Evolutionary conservation across 2,797 vertebrate genomes (phyloP).

Genomic region (Artibeus lituratus): DNA sequence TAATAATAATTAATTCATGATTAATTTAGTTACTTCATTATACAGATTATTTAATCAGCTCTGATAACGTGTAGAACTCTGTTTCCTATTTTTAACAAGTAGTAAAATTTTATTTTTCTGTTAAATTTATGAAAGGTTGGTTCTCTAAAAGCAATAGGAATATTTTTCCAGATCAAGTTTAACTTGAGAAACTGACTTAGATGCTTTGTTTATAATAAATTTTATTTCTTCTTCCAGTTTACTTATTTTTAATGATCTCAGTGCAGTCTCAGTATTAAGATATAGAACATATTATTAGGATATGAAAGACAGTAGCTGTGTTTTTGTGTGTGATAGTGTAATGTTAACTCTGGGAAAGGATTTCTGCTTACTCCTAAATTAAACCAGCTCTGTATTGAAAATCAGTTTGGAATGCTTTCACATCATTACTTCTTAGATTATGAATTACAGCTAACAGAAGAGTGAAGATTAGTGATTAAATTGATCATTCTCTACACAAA

Average conservation of each 20-base stretch:
- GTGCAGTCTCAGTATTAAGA: background rate
- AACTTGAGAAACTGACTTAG: slow-evolving; percentile 18
- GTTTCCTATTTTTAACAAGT: background rate
- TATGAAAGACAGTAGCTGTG: background rate
- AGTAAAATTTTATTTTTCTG: background rate
- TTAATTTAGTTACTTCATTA: background rate
- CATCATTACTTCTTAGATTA: slow-evolving; percentile 24
- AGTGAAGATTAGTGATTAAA: slow-evolving; percentile 24
- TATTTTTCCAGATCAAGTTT: background rate
- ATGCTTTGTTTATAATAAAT: slow-evolving; percentile 31
- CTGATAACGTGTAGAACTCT: background rate
- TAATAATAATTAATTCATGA: background rate
- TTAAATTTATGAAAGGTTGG: slow-evolving; percentile 10
- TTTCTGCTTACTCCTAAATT: background rate
- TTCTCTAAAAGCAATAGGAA: background rate
- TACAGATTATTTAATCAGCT: slow-evolving; percentile 10
- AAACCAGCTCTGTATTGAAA: slow-evolving; percentile 2
- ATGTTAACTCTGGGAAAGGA: background rate
- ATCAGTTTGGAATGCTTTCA: background rate
- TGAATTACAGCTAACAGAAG: background rate
- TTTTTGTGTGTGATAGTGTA: background rate
- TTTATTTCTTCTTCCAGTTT: slow-evolving; percentile 4
- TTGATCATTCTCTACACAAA: background rate
- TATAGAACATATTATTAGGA: background rate
- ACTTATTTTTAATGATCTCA: slow-evolving; percentile 13